Conservation (phyloP, 2,113 vertebrate genomes). For the Bos taurus region ARS-UCD2.0 NC_037357.1:111949501-111950000, state of each 20-base stretch:
- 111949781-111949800: not conserved
- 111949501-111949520: not conserved
- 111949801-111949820: not conserved
- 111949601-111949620: not conserved
- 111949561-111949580: not conserved
- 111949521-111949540: not conserved
- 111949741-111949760: not conserved
- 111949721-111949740: not conserved
- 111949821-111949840: not conserved
- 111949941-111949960: not conserved
- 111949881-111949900: not conserved
- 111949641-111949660: not conserved
- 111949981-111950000: conserved; percentile 38
- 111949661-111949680: not conserved
- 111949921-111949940: not conserved
- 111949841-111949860: not conserved
- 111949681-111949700: not conserved
- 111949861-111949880: not conserved
- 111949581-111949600: not conserved
- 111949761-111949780: not conserved
- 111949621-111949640: not conserved
- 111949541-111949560: not conserved
- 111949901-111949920: not conserved
- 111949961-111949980: conserved; percentile 22
- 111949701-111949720: not conserved